A percentile compares a stretch with the other conserved stretches of the same genome.
Evolutionary conservation across 2,113 vertebrate genomes (phyloP).

Genomic region (Fulmarus glacialis): DNA sequence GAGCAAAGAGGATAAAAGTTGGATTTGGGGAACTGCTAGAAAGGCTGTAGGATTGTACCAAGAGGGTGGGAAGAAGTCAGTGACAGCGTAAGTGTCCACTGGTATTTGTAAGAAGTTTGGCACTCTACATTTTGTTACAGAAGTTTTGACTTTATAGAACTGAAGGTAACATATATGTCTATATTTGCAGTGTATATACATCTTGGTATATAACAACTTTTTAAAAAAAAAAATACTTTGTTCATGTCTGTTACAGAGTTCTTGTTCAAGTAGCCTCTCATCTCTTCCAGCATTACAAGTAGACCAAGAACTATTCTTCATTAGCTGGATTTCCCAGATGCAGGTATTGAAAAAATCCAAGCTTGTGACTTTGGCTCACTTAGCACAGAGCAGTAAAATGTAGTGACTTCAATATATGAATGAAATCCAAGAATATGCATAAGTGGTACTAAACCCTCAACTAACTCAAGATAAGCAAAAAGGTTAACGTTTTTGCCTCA

Average conservation of each 20-base stretch:
- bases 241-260: background rate
- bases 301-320: background rate
- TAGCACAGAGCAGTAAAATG: background rate
- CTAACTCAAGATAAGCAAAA: background rate
- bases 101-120: background rate
- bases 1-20: background rate
- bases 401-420: background rate
- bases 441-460: background rate
- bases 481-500: background rate
- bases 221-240: too few relatives aligned
- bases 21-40: background rate
- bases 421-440: background rate
- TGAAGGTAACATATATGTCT: background rate
- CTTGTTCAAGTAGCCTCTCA: background rate
- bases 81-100: fast-evolving
- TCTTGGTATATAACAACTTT: background rate
- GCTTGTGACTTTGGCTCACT: background rate
- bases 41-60: background rate
- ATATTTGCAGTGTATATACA: background rate
- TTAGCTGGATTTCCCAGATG: background rate
- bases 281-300: background rate
- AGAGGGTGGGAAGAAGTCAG: background rate
- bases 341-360: background rate
- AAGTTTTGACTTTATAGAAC: background rate
- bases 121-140: background rate